A percentile compares a stretch with the other conserved stretches of the same genome.
Conservation (phyloP, 1,140 invertebrate genomes). For the Eueides isabella region DNA sequence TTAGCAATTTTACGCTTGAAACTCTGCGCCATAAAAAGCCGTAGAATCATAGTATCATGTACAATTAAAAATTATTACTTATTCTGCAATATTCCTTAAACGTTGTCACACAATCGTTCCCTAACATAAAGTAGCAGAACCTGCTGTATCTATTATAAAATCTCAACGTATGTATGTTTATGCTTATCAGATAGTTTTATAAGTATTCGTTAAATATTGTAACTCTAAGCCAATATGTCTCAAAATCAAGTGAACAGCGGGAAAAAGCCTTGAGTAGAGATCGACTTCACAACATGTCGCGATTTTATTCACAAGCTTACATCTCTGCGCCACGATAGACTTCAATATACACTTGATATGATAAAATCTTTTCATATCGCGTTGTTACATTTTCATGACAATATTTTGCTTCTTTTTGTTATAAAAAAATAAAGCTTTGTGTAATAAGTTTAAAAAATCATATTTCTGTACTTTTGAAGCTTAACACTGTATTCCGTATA, state of each 20-base stretch:
- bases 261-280: no score
- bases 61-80: no score
- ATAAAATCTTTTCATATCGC: not conserved
- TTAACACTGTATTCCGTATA: no score
- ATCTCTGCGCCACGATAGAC: no score
- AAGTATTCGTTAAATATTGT: not conserved
- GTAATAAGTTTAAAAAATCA: not conserved
- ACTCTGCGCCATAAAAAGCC: no score
- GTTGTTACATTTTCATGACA: not conserved
- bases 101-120: not conserved
- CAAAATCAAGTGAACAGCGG: no score
- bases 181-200: not conserved
- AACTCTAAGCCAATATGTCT: no score
- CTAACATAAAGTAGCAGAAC: not conserved
- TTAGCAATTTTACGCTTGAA: no score
- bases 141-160: conserved; percentile 2
- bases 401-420: not conserved
- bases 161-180: not conserved
- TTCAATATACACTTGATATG: no score
- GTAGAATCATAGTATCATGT: no score
- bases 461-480: not conserved
- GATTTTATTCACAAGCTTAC: no score
- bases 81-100: not conserved
- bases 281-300: no score
- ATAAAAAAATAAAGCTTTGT: not conserved